These are phyloP conservation scores for Eleginops maclovinus DNA, from an alignment of 2,113 vertebrate genomes.

Conservation along the genomic window DNA sequence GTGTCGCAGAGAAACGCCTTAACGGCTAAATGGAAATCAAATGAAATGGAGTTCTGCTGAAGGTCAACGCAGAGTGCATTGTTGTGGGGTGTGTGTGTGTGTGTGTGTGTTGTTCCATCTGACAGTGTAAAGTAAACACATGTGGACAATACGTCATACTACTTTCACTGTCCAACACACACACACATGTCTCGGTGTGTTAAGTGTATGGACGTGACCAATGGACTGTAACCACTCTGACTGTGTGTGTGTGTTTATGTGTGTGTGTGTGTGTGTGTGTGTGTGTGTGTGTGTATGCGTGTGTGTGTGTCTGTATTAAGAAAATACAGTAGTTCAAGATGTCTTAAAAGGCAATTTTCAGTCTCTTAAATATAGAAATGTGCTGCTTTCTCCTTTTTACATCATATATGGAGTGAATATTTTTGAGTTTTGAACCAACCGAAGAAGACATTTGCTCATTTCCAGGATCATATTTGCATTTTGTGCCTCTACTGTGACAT, in stretches of 20 bases:
- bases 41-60: conserved; percentile 44
- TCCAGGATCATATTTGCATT: no score
- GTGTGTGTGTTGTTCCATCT: neutral
- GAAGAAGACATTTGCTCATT: neutral
- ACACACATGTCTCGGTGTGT: neutral
- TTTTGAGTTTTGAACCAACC: no score
- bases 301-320: no score
- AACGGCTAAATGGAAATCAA: conserved; percentile 53
- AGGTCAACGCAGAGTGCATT: conserved; percentile 41
- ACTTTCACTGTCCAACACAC: neutral
- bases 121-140: conserved; percentile 5
- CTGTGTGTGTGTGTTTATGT: neutral
- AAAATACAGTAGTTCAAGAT: no score
- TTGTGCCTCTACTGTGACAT: no score
- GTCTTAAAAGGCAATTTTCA: no score
- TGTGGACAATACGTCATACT: conserved; percentile 4
- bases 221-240: neutral
- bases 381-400: no score
- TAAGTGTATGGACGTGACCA: neutral
- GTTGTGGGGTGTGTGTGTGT: conserved; percentile 7
- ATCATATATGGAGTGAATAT: no score
- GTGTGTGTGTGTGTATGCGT: no score
- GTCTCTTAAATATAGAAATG: no score
- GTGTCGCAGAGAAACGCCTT: conserved; percentile 34
- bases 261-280: no score